Evolutionary conservation across 2,888 invertebrate genomes (phyloP), one percentile per base, ranked within the genome.

Genomic region (Reticulitermes lucifugus): DNA sequence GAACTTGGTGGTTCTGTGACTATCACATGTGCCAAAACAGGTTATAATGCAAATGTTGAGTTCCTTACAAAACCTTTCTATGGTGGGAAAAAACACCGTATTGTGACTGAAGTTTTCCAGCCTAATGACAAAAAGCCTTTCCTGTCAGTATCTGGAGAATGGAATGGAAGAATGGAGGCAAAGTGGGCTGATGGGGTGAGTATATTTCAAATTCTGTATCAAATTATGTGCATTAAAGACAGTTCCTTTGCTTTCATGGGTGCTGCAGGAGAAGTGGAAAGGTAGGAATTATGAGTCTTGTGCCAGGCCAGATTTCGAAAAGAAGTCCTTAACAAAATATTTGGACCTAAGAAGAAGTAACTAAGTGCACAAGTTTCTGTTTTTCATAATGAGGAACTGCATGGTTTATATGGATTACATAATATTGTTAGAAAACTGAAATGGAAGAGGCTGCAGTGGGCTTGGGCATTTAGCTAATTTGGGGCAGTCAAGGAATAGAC

Each of bases 61-160:
- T 99, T 99, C 92, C 92, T 98, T 85, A 99, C 99, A 5, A 99
- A 99, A 92, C 99, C 99, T 0, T 99, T 99, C 91, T 99, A 99
- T 91, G 98, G 98, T 29, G 98, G 98, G 86, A 98, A 98, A 92
- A 97, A 97, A 89, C 96, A 99, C 90, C 94, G 95, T 87, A 94
- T 99, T 84, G 94, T 94, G 0, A 97, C 97, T 83, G 97, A 98
- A 89, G 94, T 98, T 85, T 93, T 90, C 90, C 95, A 95, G 0
- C 96, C 95, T 0, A 94, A 93, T 84, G 98, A 98, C 86, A 98
- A 97, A 92, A 98, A 98, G 89, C 95, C 98, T 0, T 98, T 98
- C 90, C 93, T 98, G 81, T 94, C 94, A 21, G 95, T 99, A 86
- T 95, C 94, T 87, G 99, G 99, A 22, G 99, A 99, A 92, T 99